Conservation (phyloP, 2,888 invertebrate genomes). For the Caenorhabditis sp. region DNA sequence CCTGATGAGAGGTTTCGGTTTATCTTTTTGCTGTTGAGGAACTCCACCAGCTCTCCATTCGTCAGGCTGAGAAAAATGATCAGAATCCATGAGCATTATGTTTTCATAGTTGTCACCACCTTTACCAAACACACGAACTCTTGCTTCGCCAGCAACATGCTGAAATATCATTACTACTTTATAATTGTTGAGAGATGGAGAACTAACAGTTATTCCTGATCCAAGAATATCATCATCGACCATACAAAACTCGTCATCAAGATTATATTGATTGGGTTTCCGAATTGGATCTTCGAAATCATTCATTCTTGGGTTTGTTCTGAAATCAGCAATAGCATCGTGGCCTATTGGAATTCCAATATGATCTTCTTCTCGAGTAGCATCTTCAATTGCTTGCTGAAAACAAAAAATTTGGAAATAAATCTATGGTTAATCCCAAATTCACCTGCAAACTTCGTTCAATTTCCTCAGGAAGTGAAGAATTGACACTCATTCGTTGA, state of each 20-base stretch:
- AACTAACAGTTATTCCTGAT: slow-evolving; percentile 56
- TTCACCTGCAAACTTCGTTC: slow-evolving; percentile 14
- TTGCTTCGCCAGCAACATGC: slow-evolving; percentile 36
- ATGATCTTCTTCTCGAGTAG: slow-evolving; percentile 35
- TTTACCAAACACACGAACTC: slow-evolving; percentile 17
- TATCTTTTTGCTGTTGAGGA: slow-evolving; percentile 8
- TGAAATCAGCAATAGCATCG: slow-evolving; percentile 46
- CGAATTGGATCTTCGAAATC: background rate
- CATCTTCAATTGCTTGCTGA: slow-evolving; percentile 50
- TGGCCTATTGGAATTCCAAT: slow-evolving; percentile 33
- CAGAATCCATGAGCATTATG: background rate
- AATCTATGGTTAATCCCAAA: too few species aligned
- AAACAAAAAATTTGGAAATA: too few species aligned
- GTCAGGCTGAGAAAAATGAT: slow-evolving; percentile 17
- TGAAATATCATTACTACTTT: slow-evolving; percentile 1
- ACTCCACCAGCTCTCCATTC: slow-evolving; percentile 32
- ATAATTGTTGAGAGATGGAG: background rate
- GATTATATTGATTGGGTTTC: background rate
- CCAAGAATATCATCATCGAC: slow-evolving; percentile 63
- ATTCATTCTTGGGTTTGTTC: background rate
- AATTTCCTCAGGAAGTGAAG: slow-evolving; percentile 19
- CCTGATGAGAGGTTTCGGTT: slow-evolving; percentile 22
- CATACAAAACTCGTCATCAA: slow-evolving; percentile 66
- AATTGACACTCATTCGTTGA: slow-evolving; percentile 14
- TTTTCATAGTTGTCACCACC: slow-evolving; percentile 4